phyloP scores from a whole-genome alignment of 2,113 vertebrate genomes.

The Nibea coibor region DNA sequence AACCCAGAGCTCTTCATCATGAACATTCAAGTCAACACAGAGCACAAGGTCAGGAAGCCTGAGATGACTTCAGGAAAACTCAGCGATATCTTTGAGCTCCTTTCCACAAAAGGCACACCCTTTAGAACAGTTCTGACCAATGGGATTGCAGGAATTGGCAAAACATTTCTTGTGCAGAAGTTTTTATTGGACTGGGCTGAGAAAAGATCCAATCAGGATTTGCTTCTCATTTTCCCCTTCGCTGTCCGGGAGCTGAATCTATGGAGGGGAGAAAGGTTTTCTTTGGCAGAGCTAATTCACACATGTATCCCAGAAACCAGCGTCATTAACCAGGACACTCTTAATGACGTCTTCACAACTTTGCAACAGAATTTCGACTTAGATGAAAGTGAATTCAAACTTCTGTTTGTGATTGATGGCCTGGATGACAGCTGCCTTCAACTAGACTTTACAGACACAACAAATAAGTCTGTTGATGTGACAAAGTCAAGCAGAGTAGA shows the following conservation, averaged over 20 bases:
- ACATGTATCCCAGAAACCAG: conserved; percentile 16
- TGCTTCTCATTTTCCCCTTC: conserved; percentile 19
- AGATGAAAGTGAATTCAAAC: neutral
- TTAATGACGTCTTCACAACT: conserved; percentile 15
- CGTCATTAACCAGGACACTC: neutral
- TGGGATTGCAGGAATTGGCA: conserved; percentile 8
- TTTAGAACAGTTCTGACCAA: conserved; percentile 7
- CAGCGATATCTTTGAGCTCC: neutral
- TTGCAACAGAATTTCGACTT: neutral
- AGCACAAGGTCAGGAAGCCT: neutral
- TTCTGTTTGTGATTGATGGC: conserved; percentile 7
- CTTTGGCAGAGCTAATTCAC: conserved; percentile 30
- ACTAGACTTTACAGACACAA: neutral
- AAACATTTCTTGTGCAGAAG: conserved; percentile 14
- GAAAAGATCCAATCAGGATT: conserved; percentile 5
- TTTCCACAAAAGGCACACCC: neutral
- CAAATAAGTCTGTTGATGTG: neutral
- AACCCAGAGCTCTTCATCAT: conserved; percentile 14
- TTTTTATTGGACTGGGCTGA: conserved; percentile 35
- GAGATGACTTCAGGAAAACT: neutral
- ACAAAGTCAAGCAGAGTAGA: neutral
- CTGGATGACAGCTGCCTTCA: neutral
- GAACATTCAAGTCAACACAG: neutral
- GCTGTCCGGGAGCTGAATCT: conserved; percentile 9
- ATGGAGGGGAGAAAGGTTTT: conserved; percentile 8